A percentile compares a stretch with the other conserved stretches of the same genome.
Conservation (phyloP, 2,797 vertebrate genomes). For the Alauda arvensis region DNA sequence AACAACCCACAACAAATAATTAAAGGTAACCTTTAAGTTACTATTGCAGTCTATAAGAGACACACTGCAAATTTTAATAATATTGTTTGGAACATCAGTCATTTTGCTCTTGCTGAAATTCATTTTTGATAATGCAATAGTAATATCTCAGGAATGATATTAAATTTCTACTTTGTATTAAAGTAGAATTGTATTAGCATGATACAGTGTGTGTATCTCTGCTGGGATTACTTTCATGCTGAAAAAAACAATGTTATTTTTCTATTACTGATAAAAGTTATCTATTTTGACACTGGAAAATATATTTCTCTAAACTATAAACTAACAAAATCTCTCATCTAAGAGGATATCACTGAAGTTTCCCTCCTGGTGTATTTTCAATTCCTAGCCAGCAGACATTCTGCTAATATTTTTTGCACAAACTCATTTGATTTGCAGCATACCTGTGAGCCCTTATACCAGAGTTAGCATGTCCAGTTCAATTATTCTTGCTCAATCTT, state of each 20-base stretch:
- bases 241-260: constrained; percentile 53
- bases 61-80: constrained; percentile 12
- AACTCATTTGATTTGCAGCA: constrained; percentile 2
- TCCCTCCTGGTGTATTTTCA: not conserved
- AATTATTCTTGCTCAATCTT: not conserved
- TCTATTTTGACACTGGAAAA: constrained; percentile 50
- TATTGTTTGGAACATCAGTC: constrained; percentile 10
- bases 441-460: not conserved
- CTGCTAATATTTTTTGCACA: not conserved
- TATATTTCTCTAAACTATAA: constrained; percentile 30
- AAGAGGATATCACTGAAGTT: not conserved
- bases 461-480: not conserved
- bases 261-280: constrained; percentile 49
- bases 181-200: constrained; percentile 53
- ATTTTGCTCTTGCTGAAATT: constrained; percentile 35
- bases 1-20: not conserved
- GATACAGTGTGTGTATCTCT: not conserved
- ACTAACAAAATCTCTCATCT: constrained; percentile 30
- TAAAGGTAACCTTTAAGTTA: constrained; percentile 10
- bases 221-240: constrained; percentile 38
- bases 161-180: constrained; percentile 51
- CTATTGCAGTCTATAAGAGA: not conserved
- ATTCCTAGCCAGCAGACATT: not conserved
- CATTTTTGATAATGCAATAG: constrained; percentile 43
- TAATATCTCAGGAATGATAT: constrained; percentile 40